These are phyloP conservation scores for Pseudomugil gertrudae DNA, from an alignment of 2,797 vertebrate genomes.

Conservation along the genomic window DNA sequence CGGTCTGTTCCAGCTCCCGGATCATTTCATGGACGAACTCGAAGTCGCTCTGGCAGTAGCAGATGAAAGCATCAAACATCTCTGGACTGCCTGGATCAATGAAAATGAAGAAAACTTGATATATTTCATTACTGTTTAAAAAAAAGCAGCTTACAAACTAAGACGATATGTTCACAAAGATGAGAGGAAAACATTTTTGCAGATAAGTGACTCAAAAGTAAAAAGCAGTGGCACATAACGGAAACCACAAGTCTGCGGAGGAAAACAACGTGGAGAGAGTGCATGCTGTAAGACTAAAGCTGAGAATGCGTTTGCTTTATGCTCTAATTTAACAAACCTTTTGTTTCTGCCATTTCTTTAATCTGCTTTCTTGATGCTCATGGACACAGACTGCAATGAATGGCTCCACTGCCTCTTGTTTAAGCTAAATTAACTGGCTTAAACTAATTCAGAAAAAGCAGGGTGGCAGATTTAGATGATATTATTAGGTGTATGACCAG, in stretches of 20 bases:
- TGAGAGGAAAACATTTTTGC: background rate
- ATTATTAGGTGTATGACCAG: background rate
- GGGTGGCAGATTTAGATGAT: background rate
- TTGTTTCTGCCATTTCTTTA: background rate
- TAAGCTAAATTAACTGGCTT: background rate
- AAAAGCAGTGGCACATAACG: background rate
- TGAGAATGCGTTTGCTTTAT: too few relatives aligned
- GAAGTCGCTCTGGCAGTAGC: constrained; percentile 93
- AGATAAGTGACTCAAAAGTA: background rate
- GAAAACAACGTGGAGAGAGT: background rate
- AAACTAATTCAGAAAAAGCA: background rate
- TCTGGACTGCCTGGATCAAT: constrained; percentile 82
- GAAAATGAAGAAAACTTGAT: background rate
- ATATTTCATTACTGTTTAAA: background rate
- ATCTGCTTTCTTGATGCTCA: background rate
- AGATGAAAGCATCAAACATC: constrained; percentile 96
- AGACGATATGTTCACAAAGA: background rate
- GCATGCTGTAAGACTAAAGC: too few relatives aligned
- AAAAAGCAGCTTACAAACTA: constrained; percentile 4
- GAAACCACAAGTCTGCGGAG: constrained; percentile 2
- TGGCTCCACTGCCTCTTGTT: too few relatives aligned
- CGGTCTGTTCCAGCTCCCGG: constrained; percentile 89
- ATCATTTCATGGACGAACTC: constrained; percentile 96
- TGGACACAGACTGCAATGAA: background rate
- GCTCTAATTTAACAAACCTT: too few relatives aligned